Evolutionary conservation across 2,888 invertebrate species (phyloP), one percentile per base, ranked within the genome.

Genomic region (Aradus depressus): DNA sequence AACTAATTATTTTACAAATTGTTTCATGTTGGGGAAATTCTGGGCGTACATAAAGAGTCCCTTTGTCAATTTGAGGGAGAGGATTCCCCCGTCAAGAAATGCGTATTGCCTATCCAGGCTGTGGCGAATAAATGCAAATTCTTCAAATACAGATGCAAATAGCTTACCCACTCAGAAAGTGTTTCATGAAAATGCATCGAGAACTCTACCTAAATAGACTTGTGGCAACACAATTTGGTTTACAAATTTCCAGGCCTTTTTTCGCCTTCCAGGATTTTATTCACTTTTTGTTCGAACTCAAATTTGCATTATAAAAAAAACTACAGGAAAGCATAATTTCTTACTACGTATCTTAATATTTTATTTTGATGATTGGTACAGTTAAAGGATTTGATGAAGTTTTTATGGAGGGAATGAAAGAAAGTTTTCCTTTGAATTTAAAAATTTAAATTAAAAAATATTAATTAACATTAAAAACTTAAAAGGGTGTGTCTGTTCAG

Each of bases 151-250:
- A 58, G 55, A 58, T 58, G 58, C 58, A 55, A 58, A 58, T 58
- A 55, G 58, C 51, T 54, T 51, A 55, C 50, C 58, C 58, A 55
- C 58, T 58, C 55, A 55, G 54, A 58, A 55, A 58, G 58, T 58
- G 55, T 58, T 58, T 58, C 58, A 58, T 58, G 58, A 58, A 58
- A 58, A 58, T 58, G 58, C 58, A 58, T 58, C 51, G 55, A 55
- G 54, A 54, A 47, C 53, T 52, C 55, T 39, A 55, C 53, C 53
- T 54, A 50, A 54, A 55, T 54, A 52, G 55, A 55, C 53, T 55
- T 58, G 55, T 45, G 55, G 55, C 53, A 52, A 58, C 53, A 53
- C 51, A 50, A 58, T 58, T 58, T 58, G 55, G 53, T 58, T 58
- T 37, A 53, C 58, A 58, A 58, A 58, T 57, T 54, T 47, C 41